Evolutionary conservation across 2,888 invertebrate genomes (phyloP).

Genomic region (Trimorus sp.): DNA sequence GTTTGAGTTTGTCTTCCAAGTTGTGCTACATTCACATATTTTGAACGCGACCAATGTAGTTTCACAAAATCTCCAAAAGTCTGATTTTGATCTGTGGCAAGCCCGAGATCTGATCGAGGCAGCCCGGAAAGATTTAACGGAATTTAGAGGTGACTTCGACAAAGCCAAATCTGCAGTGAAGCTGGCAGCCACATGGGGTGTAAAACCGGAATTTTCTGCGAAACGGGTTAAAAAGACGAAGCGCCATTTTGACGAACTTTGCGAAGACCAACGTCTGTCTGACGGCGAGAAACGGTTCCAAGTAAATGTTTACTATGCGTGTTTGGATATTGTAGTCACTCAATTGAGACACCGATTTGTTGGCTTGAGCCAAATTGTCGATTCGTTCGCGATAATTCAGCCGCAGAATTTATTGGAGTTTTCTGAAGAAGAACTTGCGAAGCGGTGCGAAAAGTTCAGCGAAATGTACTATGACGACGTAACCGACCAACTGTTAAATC

Average conservation of each 20-base stretch:
- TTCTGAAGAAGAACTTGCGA: constrained; percentile 4
- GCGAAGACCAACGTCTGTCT: constrained; percentile 33
- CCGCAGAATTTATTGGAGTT: constrained; percentile 11
- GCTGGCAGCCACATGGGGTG: constrained; percentile 33
- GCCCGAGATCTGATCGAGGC: constrained; percentile 28
- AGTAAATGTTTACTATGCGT: constrained; percentile 26
- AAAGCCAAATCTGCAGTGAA: constrained; percentile 32
- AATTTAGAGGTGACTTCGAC: constrained; percentile 30
- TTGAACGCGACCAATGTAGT: constrained; percentile 31
- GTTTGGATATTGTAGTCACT: constrained; percentile 35
- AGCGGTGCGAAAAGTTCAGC: constrained; percentile 1
- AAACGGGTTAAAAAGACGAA: constrained; percentile 31
- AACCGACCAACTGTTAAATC: background rate
- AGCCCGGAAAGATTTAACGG: constrained; percentile 24
- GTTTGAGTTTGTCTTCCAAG: constrained; percentile 51
- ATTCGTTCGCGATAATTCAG: constrained; percentile 18
- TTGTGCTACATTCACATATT: constrained; percentile 41
- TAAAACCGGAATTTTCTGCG: constrained; percentile 32
- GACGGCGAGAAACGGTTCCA: constrained; percentile 30
- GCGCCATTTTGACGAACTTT: constrained; percentile 51
- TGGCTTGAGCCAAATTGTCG: background rate
- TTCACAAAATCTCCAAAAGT: constrained; percentile 10
- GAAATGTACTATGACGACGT: constrained; percentile 15
- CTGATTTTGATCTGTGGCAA: background rate
- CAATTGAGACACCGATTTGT: constrained; percentile 23